These are phyloP conservation scores for Lymantria dispar DNA, from an alignment of 2,888 invertebrate species.

Conservation along the genomic window DNA sequence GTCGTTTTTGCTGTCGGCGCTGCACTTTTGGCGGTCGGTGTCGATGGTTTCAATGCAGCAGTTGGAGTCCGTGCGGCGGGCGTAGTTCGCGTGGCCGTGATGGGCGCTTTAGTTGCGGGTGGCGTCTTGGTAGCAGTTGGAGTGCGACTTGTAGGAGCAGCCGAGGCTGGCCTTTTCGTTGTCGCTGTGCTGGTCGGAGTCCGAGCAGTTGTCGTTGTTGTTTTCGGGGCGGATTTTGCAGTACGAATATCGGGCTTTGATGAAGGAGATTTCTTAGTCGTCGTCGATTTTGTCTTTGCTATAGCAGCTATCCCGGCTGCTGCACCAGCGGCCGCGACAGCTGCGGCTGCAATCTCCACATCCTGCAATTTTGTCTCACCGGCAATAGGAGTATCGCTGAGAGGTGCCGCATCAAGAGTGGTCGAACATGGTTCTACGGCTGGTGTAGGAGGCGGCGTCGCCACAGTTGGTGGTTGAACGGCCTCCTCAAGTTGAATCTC, in stretches of 20 bases:
- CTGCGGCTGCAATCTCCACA: conserved; percentile 30
- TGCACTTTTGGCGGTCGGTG: conserved; percentile 18
- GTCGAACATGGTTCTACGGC: conserved; percentile 36
- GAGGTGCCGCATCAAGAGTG: conserved; percentile 33
- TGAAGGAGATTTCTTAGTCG: conserved; percentile 44
- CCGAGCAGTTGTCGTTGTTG: conserved; percentile 40
- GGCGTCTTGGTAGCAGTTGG: conserved; percentile 29
- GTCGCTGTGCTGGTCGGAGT: conserved; percentile 38
- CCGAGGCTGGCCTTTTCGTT: conserved; percentile 32
- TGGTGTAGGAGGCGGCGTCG: conserved; percentile 42
- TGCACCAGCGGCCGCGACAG: conserved; percentile 39
- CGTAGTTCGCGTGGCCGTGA: conserved; percentile 27
- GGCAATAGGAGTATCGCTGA: conserved; percentile 32
- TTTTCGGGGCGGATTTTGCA: conserved; percentile 38
- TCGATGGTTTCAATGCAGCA: conserved; percentile 24
- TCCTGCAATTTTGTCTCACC: conserved; percentile 38
- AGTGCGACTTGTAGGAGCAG: conserved; percentile 33
- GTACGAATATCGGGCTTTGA: conserved; percentile 43
- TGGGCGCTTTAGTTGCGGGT: conserved; percentile 26
- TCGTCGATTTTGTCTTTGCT: conserved; percentile 29
- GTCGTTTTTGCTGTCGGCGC: conserved; percentile 15
- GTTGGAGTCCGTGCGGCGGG: conserved; percentile 19
- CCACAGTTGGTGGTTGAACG: conserved; percentile 43
- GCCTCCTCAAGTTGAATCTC: conserved; percentile 62
- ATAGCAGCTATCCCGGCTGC: conserved; percentile 35